phyloP scores from a whole-genome alignment of 2,113 vertebrate species.

The Marmota flaviventris region DNA sequence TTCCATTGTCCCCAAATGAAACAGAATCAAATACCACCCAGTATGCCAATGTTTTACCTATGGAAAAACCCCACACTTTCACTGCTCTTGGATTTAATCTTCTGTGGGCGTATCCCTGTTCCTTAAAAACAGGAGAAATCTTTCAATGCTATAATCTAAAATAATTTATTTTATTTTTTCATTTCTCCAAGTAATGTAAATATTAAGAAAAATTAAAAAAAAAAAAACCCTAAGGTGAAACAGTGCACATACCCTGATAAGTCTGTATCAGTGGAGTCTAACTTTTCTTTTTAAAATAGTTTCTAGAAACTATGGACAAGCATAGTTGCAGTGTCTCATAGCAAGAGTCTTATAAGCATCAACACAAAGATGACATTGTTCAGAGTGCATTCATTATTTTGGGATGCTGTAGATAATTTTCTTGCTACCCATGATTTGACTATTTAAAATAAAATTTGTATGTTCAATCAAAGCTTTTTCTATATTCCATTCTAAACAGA shows the following conservation, averaged over 20 bases:
- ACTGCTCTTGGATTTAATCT: neutral
- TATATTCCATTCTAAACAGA: neutral
- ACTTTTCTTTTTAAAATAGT: neutral
- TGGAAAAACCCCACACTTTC: neutral
- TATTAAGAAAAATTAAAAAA: neutral
- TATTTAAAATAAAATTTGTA: slow-evolving; percentile 26
- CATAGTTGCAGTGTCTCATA: neutral
- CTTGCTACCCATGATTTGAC: neutral
- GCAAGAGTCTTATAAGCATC: neutral
- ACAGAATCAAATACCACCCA: neutral
- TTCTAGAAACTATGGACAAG: neutral
- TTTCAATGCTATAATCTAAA: neutral
- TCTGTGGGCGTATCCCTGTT: neutral
- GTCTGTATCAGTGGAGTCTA: neutral
- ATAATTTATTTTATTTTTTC: neutral
- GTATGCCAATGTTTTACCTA: neutral
- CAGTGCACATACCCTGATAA: neutral
- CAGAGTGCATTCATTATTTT: neutral
- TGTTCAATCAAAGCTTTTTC: neutral
- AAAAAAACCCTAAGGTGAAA: neutral
- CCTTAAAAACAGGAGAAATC: neutral
- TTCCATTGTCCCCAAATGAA: neutral
- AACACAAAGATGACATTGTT: neutral
- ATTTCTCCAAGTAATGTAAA: neutral
- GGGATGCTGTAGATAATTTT: neutral